Conservation (phyloP, 2,888 invertebrate species). For the Drosophila anomelani region DNA sequence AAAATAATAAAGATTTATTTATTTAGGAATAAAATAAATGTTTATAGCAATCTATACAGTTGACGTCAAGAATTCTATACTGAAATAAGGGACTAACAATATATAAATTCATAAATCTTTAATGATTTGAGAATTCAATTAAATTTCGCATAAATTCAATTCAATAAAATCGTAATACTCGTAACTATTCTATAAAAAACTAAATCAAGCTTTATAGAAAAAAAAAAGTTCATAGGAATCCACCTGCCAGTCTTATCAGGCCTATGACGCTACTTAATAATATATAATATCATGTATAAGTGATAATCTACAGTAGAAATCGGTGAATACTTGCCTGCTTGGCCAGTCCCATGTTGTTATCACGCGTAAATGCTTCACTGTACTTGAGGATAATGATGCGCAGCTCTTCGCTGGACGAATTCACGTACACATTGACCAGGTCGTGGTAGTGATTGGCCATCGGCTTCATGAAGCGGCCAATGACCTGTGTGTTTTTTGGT, state of each 20-base stretch:
- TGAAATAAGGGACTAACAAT: too few species aligned
- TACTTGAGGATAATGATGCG: conserved; percentile 90
- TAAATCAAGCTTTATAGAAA: neutral
- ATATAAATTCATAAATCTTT: too few species aligned
- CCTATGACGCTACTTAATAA: neutral
- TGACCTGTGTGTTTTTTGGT: conserved; percentile 97
- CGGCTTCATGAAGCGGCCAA: conserved; percentile 93
- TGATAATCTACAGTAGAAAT: neutral
- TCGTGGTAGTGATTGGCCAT: conserved; percentile 95
- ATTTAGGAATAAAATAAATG: too few species aligned
- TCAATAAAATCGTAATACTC: too few species aligned
- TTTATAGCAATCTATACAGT: too few species aligned
- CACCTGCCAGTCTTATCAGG: neutral
- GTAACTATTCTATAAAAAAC: too few species aligned
- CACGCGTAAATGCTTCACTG: conserved; percentile 91
- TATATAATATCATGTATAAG: neutral
- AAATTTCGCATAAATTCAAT: too few species aligned
- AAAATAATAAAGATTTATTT: too few species aligned
- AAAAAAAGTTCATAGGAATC: neutral
- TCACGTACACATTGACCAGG: conserved; percentile 91
- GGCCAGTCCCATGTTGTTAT: conserved; percentile 91
- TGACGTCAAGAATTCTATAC: too few species aligned
- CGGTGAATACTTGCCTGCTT: conserved; percentile 87
- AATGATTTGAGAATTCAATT: neutral
- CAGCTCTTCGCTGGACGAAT: conserved; percentile 90